Base-by-base conservation (phyloP, 2,797 vertebrate species). In the Alouatta caraya region DNA sequence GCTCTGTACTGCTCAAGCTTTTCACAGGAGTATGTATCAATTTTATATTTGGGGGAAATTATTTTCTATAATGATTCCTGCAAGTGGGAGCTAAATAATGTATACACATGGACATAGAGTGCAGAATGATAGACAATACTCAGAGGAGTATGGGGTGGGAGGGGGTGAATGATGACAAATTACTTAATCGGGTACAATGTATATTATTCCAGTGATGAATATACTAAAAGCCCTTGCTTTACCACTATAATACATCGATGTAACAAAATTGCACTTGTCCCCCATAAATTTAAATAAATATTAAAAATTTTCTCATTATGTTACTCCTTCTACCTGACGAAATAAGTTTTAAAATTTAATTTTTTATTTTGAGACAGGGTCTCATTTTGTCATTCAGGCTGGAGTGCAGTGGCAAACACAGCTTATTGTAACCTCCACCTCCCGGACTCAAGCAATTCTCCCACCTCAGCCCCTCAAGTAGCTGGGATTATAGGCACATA, bases 321-420 rank as follows among this genome's bases (percentile, higher is more conserved):
- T 67, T 90, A 52, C 70, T 94, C 22, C 83, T 96, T 72, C 76
- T 92, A 92, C 46, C 37, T 93, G n/a, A 95, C 61, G 48, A 59
- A 92, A 88, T 92, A 13, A 78, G n/a, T 81, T 93, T 76, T 44
- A 19, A n/a, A 67, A 19, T 67, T 64, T 64, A 33, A 33, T 64
- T 64, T 67, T n/a, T 67, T 67, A 67, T 19, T 67, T 67, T 67
- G 64, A 67, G 64, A 67, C 33, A 67, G 64, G 64, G 57, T 59
- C 33, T 67, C 64, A 67, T 8, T 67, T n/a, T 67, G 33, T 67
- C 64, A n/a, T n/a, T 67, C 64, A 67, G 64, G 64, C 33, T 67
- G 33, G 15, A n/a, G 64, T 67, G 15, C 33, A 5, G 64, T 67
- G 64, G 33, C 64, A 67, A 67, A 67, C 64, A 67, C 33, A 67